Evolutionary conservation across 1,140 invertebrate species (phyloP).

Genomic region (Agrypnia vestita): DNA sequence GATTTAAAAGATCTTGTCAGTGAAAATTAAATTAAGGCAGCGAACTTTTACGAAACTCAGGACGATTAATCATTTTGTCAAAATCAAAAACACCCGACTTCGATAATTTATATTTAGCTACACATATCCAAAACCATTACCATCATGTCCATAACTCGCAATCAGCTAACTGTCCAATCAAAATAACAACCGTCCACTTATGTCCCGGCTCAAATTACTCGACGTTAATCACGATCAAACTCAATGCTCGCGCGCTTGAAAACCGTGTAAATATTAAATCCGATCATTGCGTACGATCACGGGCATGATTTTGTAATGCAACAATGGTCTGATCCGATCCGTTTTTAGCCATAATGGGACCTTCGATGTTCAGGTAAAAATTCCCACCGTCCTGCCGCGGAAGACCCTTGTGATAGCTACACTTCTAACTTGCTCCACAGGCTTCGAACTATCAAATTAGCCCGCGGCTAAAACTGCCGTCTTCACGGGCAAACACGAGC

Average conservation of each 20-base stretch:
- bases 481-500: neutral
- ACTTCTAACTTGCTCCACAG: slow-evolving; percentile 20
- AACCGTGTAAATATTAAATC: neutral
- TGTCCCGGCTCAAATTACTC: slow-evolving; percentile 2
- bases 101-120: neutral
- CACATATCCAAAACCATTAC: slow-evolving; percentile 15
- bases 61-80: neutral
- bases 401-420: slow-evolving; percentile 5
- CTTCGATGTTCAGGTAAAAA: slow-evolving; percentile 33
- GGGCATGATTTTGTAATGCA: slow-evolving; percentile 16
- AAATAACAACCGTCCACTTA: slow-evolving; percentile 35
- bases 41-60: no score
- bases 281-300: neutral
- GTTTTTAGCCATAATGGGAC: slow-evolving; percentile 26
- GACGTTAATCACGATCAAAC: neutral
- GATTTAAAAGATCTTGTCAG: no score
- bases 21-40: no score
- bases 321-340: slow-evolving; percentile 4
- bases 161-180: slow-evolving; percentile 41
- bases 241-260: neutral
- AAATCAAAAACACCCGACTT: neutral
- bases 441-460: slow-evolving; percentile 21
- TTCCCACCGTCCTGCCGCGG: slow-evolving; percentile 24
- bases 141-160: slow-evolving; percentile 41
- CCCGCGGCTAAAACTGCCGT: slow-evolving; percentile 8